Base-by-base conservation (phyloP, 2,888 invertebrate genomes). In the Ctenicera cuprea region DNA sequence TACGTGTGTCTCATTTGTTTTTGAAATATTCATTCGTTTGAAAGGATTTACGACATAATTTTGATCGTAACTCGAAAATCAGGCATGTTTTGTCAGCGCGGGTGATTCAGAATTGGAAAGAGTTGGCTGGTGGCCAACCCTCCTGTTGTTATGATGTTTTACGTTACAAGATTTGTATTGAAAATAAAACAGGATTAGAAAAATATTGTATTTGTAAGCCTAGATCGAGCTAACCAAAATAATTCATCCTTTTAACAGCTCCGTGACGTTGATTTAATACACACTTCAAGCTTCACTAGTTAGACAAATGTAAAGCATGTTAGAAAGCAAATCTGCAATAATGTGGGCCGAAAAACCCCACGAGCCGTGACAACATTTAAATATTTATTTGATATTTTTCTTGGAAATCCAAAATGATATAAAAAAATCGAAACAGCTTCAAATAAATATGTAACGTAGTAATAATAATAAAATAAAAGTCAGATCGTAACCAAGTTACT, bases 61-160 rank as follows among this genome's bases (percentile, higher is more conserved):
- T 71, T 59, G 72, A 77, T 77, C 74, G 72, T 50, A 71, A 64
- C 63, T 71, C 57, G 65, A 48, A 68, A 66, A 71, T 64, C 68
- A 73, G 73, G 68, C 71, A 70, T 54, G 59, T 74, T 74, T 69
- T 75, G 78, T 77, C 76, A 77, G 68, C 71, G 68, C 71, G 43
- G 70, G 64, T 66, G 71, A 78, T 76, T 76, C 70, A 66, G 71
- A 69, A 73, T 77, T 68, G 69, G 76, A 76, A 75, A 68, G 74
- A 62, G 41, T 71, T 75, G 79, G 76, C 74, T 26, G 7, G 5
- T 12, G 11, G 74, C 79, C 76, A 79, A 73, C 48, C 57, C 48
- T 75, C 74, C 74, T 74, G 76, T 76, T 76, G 75, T 76, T 75
- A 71, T 76, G 77, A 74, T 76, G 71, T 71, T 67, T 74, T 68